Conservation (phyloP, 1,140 invertebrate genomes). For the Halictus rubicundus region DNA sequence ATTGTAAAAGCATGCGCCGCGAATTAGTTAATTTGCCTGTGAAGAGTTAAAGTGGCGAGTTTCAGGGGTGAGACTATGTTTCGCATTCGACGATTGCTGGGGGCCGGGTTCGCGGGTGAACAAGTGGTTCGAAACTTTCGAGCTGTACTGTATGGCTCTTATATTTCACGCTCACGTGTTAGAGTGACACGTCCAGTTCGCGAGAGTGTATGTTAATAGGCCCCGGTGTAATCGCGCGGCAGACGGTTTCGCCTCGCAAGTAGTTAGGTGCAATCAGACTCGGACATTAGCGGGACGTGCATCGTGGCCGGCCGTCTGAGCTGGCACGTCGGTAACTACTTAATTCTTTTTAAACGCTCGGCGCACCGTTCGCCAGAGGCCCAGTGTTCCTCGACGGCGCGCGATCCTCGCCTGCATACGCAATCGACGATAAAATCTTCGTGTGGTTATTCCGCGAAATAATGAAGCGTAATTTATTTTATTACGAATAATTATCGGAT, state of each 20-base stretch:
- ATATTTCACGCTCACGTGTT: slow-evolving; percentile 5
- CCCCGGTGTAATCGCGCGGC: slow-evolving; percentile 18
- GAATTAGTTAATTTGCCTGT: too few relatives aligned
- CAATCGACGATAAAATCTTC: slow-evolving; percentile 10
- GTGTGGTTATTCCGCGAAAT: background rate
- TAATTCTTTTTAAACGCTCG: slow-evolving; percentile 38
- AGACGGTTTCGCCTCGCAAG: slow-evolving; percentile 19
- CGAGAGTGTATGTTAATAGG: slow-evolving; percentile 29
- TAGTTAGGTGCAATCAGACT: slow-evolving; percentile 43
- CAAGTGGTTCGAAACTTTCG: background rate
- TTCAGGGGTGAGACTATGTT: too few relatives aligned
- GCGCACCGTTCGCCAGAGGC: background rate
- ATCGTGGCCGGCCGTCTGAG: slow-evolving; percentile 35
- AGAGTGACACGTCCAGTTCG: slow-evolving; percentile 6
- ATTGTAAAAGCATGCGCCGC: too few relatives aligned
- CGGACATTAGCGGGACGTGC: slow-evolving; percentile 46
- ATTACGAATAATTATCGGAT: slow-evolving; percentile 17
- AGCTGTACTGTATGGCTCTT: background rate
- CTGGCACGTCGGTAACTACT: slow-evolving; percentile 38
- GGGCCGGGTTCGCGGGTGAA: too few relatives aligned
- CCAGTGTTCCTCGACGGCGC: background rate
- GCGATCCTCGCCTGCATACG: background rate
- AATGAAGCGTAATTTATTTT: background rate
- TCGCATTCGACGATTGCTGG: too few relatives aligned
- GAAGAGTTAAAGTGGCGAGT: too few relatives aligned